Evolutionary conservation across 1,140 invertebrate genomes (phyloP), one percentile per base, ranked within the genome.

Genomic region (Micrasema longulum): DNA sequence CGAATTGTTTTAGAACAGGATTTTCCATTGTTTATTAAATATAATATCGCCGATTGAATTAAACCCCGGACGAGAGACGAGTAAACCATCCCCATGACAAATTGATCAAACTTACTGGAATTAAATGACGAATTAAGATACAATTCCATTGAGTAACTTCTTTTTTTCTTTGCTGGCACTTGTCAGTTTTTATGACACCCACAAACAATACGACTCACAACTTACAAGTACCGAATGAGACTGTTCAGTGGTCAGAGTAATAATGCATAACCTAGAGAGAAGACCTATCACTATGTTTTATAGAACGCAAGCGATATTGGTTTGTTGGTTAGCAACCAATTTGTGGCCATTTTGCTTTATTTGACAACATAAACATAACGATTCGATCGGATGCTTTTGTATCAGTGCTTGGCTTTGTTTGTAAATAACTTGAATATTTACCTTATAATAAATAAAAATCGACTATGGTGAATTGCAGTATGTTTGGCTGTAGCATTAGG

Each of bases 11-110:
- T 14, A 53, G n/a, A n/a, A 16, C 53, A 16, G 26, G 53, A 57
- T 57, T 57, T 57, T 57, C 53, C 53, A 57, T 57, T 57, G 53
- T 35, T 57, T 57, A 57, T 57, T 57, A 57, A 57, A 57, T 57
- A 57, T 57, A n/a, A 57, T 57, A 57, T 57, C 53, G 53, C 53
- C 23, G 11, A 57, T 57, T 57, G 53, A 57, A 57, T 57, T 57
- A 57, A 57, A 57, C 18, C 41, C 16, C 41, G 41, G n/a, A 45
- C 12, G 12, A 45, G 48, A 10, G 53, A 36, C 31, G 23, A 57
- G 23, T 23, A 31, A 57, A 16, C 31, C 9, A n/a, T 4, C n/a
- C 23, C 53, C 53, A n/a, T 35, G 53, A 16, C 26, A 57, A 57
- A 57, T 57, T 57, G 53, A 57, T 57, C 36, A 14, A 57, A 26